Evolutionary conservation across 1,140 invertebrate species (phyloP).

Genomic region (Drosophila sp.): DNA sequence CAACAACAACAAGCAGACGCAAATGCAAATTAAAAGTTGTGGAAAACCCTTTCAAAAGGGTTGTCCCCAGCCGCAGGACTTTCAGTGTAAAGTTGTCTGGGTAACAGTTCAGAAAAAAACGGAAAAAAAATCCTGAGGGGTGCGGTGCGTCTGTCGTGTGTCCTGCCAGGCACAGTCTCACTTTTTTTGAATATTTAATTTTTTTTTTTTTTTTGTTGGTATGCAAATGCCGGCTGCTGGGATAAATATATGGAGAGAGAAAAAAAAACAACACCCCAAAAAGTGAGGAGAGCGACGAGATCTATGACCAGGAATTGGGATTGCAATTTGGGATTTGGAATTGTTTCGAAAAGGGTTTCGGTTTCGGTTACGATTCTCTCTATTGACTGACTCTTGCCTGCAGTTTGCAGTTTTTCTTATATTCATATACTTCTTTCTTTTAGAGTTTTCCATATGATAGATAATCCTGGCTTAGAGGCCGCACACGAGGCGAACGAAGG

Average conservation of each 20-base stretch:
- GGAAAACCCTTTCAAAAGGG: slow-evolving; percentile 77
- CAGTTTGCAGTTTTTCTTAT: slow-evolving; percentile 42
- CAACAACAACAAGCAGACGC: slow-evolving; percentile 50
- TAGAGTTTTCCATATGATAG: slow-evolving; percentile 45
- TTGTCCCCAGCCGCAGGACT: slow-evolving; percentile 68
- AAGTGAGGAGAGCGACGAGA: slow-evolving; percentile 21
- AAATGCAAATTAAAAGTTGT: slow-evolving; percentile 80
- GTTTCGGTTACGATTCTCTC: slow-evolving; percentile 30
- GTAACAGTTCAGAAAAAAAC: slow-evolving; percentile 43
- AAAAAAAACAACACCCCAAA: slow-evolving; percentile 54
- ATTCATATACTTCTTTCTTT: slow-evolving; percentile 15
- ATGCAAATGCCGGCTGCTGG: slow-evolving; percentile 71
- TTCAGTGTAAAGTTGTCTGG: slow-evolving; percentile 54
- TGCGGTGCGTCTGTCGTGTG: slow-evolving; percentile 73
- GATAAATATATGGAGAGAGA: neutral
- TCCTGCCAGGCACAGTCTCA: slow-evolving; percentile 71
- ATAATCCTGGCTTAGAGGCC: slow-evolving; percentile 67
- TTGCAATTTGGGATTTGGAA: slow-evolving; percentile 36
- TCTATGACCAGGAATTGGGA: slow-evolving; percentile 27
- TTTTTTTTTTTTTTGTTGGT: slow-evolving; percentile 48
- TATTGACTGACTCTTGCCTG: slow-evolving; percentile 48
- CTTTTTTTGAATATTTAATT: slow-evolving; percentile 70
- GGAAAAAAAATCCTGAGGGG: slow-evolving; percentile 59
- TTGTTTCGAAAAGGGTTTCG: slow-evolving; percentile 63
- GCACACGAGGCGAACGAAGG: slow-evolving; percentile 48